Evolutionary conservation across 2,888 invertebrate genomes (phyloP), one percentile per base, ranked within the genome.

Genomic region (Polia nebulosa): DNA sequence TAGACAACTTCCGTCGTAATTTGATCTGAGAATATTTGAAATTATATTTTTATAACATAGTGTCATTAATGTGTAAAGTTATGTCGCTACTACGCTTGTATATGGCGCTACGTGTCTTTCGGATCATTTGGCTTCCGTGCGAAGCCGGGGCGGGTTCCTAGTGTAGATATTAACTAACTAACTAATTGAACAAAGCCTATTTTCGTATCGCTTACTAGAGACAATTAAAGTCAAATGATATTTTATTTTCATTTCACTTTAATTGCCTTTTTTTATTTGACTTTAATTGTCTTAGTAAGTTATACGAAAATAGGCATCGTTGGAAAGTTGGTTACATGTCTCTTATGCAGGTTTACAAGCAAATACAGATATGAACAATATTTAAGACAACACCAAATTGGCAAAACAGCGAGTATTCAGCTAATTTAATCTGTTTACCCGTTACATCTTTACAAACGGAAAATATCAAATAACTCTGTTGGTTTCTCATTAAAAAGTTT

Each of bases 401-500:
- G 15, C 9, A 25, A 13, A 36, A 11, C 47, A 51, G 47, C 29
- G 32, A 29, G 59, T 59, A 22, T 59, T 34, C 22, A 51, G 25
- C 29, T 59, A 59, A 77, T 75, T 63, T 59, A 39, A 49, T 55
- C 25, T 51, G 72, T 41, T 63, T 71, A 51, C 13, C 3, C 9
- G 27, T 52, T 49, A 58, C 36, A 71, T 51, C 25, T 56, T 20
- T 11, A 52, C 20, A 59, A 25, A 51, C 47, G 52, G 41, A 78
- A 78, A 78, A 58, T 45, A 78, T 47, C 25, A 62, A 78, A 63
- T 45, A 63, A 39, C 5, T 11, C 41, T 34, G 44, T 51, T 78
- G 55, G 62, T 59, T 73, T 73, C 59, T 72, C 63, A 76, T 78
- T 76, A 74, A 67, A 76, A 67, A 78, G 68, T 76, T 62, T 64